Evolutionary conservation across 1,140 invertebrate genomes (phyloP), one percentile per base, ranked within the genome.

Genomic region (Microplitis mediator): DNA sequence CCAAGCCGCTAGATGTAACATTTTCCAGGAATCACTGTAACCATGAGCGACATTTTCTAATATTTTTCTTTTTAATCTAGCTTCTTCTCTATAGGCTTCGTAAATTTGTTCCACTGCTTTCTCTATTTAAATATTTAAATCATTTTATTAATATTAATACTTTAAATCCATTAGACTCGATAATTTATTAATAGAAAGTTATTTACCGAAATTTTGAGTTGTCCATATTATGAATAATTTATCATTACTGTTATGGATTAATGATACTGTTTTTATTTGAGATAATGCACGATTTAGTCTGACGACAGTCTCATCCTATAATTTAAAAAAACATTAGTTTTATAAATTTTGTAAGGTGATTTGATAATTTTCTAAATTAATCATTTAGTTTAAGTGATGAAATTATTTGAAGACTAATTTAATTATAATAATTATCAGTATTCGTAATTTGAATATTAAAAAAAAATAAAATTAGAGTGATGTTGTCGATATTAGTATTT

Each of bases 1-100:
- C 83, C 83, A 85, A n/a, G 78, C 69, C 13, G 83, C 78, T 5
- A 83, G 64, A 66, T 82, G 75, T 23, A 83, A 73, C 74, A 83
- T 80, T 77, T 82, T 79, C 75, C 60, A 76, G 39, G 76, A 74
- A 23, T 82, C 77, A 9, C 54, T 67, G 72, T 69, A 61, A 77
- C 79, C 62, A 52, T 84, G 82, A 3, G 82, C 81, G 9, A 82
- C 61, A 74, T 85, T 80, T 77, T 84, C 79, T 34, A 81, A 60
- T 69, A 84, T 68, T 67, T 64, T 77, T 11, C 77, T 70, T 71
- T 83, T 84, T 4, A 82, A 54, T 45, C 56, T 60, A 31, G 72
- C 69, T 62, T 84, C 82, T 14, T 77, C 54, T 58, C 39, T 54
- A 73, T 84, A 84, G n/a, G 69, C 58, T 51, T 77, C 32, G 69